Evolutionary conservation across 1,140 invertebrate species (phyloP), one percentile per base, ranked within the genome.

Genomic region (Aphidius gifuensis): DNA sequence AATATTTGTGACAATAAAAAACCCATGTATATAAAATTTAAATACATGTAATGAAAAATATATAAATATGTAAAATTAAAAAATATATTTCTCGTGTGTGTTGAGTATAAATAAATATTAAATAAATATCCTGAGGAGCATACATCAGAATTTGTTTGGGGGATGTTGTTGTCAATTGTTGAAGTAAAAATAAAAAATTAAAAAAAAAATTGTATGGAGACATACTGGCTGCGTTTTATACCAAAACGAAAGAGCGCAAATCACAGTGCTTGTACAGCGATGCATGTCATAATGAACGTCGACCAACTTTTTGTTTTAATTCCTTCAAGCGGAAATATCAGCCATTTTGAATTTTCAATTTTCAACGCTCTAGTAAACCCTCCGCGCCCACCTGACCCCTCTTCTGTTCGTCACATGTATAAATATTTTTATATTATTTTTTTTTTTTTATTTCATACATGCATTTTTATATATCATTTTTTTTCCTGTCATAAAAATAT

Each of bases 261-360:
- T 81, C 78, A 76, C 77, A 74, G 75, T 72, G 71, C 69, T 64
- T 70, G 72, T 74, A 78, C 76, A 76, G 73, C 76, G 76, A 78
- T 79, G 79, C 79, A 79, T 81, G 78, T 80, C 77, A 79, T 80
- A 80, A 80, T 78, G 77, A 78, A 80, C 74, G 77, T 71, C 73
- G 69, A 74, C 74, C 71, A 69, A 79, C 76, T 81, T 80, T 81
- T 80, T 80, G 77, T 81, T 80, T 80, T 75, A 75, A 78, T 79
- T 77, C 78, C 78, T 72, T 80, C 75, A 77, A 79, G 75, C 79
- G 79, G 79, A 81, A 81, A 81, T 81, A 80, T 80, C 78, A 72
- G 78, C 78, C 79, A 81, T 81, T 81, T 81, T 81, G 79, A 80
- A 81, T 81, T 81, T 81, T 81, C 79, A 81, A 81, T 80, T 80